Base-by-base conservation (phyloP, 2,113 vertebrate genomes). In the Hippocampus comes region DNA sequence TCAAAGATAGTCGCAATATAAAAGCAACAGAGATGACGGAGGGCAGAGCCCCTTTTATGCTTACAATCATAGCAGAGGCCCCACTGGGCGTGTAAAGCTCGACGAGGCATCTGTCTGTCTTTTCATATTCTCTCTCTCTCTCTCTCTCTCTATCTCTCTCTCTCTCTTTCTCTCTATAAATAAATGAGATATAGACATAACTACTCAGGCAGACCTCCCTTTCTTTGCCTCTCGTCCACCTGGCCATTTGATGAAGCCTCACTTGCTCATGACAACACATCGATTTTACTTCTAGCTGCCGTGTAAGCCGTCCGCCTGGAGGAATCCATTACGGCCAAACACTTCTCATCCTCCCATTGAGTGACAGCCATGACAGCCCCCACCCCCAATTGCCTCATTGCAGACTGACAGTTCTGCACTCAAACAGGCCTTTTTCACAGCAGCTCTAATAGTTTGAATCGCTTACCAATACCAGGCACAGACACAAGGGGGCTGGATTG, bases 321-420 rank as follows among this genome's bases (percentile, higher is more conserved):
- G 95, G 95, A 97, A 97, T 95, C 96, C 95, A 97, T 98, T 96
- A 96, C 93, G 94, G 81, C 89, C 95, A 95, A 96, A 96, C 95
- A 95, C 93, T 94, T 96, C 94, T 95, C 94, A 95, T 98, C 95
- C 94, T 94, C 93, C 73, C 74, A 75, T 66, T 92, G 90, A 92
- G 87, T 92, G 90, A 89, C 90, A 91, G 83, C 84, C 81, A 79
- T 90, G 90, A 91, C 90, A 91, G 83, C 81, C 85, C 80, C 83
- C 84, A 74, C 82, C 84, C 78, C 83, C 86, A 78, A 84, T 87
- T 86, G 87, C 84, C 87, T 89, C 82, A 80, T 88, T 85, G 93
- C 93, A 96, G 94, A 97, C 94, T 96, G 96, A 97, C 96, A 91
- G 87, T 85, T 80, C 92, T 92, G 94, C 94, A 95, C 93, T 95